Base-by-base conservation (phyloP, 2,113 vertebrate species). In the Spheniscus mendiculus region DNA sequence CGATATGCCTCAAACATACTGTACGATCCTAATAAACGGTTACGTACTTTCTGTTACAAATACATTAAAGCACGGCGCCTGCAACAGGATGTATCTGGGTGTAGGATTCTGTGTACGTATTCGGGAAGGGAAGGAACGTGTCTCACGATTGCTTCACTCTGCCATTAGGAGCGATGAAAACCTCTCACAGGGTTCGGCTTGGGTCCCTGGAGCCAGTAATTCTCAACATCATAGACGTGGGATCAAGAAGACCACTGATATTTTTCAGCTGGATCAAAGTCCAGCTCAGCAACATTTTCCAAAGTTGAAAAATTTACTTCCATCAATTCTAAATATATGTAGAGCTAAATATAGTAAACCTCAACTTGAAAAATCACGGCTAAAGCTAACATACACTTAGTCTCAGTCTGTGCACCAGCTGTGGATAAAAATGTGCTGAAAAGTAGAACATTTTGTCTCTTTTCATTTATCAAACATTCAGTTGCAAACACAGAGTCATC, bases 391-490 rank as follows among this genome's bases (percentile, higher is more conserved):
- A 98, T 97, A 98, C 97, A 98, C 97, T 98, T 93, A 80, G 97
- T 65, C 97, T 97, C 98, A 98, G 98, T 98, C 98, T 98, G 98
- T 93, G 96, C 98, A 98, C 98, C 98, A 98, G 98, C 98, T 98
- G 98, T 98, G 98, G 97, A 96, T 96, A 98, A 98, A 98, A 98
- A 98, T 98, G 98, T 98, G 98, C 98, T 98, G 98, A 98, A 98
- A 98, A 98, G 98, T 97, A 98, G 98, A 98, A 98, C 98, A 98
- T 98, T 98, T 98, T 98, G 98, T 98, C 98, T 98, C 97, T 97
- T 96, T 98, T 98, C 98, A 98, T 96, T 97, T 98, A 98, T 98
- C 97, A 98, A 98, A 98, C 97, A 98, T 96, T 98, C 95, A 96
- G 96, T 97, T 98, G 95, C 91, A 98, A 97, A 97, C 96, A 97